Evolutionary conservation across 2,888 invertebrate species (phyloP).

Genomic region (Aphodius granarius): DNA sequence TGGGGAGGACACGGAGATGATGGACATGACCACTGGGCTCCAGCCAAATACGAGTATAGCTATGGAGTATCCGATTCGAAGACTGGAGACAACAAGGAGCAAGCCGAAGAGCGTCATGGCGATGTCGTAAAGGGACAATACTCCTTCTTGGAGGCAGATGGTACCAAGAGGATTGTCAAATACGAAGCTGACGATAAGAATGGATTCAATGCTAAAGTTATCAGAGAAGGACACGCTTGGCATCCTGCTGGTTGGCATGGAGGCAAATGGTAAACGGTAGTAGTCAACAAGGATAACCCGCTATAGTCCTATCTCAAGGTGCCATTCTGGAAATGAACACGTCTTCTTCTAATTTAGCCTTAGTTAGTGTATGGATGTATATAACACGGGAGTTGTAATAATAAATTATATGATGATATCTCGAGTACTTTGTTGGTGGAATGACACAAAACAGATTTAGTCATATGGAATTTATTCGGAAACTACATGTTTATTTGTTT

Average conservation of each 20-base stretch:
- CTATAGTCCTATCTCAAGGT: background rate
- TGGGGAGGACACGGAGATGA: background rate
- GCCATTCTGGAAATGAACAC: background rate
- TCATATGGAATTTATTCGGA: background rate
- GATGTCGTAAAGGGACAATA: slow-evolving; percentile 52
- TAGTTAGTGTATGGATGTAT: background rate
- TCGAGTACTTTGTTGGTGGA: background rate
- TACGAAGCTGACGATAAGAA: slow-evolving; percentile 51
- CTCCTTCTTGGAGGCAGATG: slow-evolving; percentile 53
- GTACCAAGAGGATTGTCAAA: slow-evolving; percentile 49
- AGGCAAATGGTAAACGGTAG: background rate
- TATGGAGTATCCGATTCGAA: slow-evolving; percentile 52
- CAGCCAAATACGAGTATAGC: slow-evolving; percentile 51
- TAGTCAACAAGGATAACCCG: background rate
- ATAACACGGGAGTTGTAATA: background rate
- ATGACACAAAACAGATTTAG: background rate
- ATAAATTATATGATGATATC: background rate
- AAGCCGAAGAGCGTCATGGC: slow-evolving; percentile 51
- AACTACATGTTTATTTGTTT: background rate
- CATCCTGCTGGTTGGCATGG: slow-evolving; percentile 17
- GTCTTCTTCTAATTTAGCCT: background rate
- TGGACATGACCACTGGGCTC: slow-evolving; percentile 39
- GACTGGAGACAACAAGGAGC: slow-evolving; percentile 53
- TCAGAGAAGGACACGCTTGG: slow-evolving; percentile 16
- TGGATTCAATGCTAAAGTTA: slow-evolving; percentile 49